These are phyloP conservation scores for Harpagus bidentatus DNA, from an alignment of 2,113 vertebrate species.

Conservation along the genomic window DNA sequence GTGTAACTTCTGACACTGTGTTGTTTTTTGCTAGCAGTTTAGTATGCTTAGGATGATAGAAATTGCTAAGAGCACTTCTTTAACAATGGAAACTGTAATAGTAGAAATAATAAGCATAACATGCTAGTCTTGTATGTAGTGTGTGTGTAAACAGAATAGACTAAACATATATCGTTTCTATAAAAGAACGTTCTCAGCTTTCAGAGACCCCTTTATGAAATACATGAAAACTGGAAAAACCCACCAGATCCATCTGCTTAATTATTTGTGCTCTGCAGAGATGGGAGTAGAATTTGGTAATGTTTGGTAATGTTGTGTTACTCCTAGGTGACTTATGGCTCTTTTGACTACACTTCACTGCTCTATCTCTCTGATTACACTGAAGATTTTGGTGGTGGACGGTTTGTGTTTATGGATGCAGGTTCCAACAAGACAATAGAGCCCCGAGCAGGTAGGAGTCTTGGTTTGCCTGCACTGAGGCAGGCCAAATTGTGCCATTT, in stretches of 20 bases:
- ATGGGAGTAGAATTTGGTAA: neutral
- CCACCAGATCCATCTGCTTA: neutral
- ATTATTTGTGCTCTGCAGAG: neutral
- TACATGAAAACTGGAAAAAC: neutral
- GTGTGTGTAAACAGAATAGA: neutral
- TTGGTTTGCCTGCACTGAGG: neutral
- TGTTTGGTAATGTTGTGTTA: neutral
- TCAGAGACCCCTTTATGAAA: neutral
- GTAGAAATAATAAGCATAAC: neutral
- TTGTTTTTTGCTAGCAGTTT: neutral
- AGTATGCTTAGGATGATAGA: neutral
- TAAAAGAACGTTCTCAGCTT: neutral
- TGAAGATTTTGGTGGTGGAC: constrained; percentile 87
- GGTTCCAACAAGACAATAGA: constrained; percentile 87
- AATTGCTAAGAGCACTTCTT: neutral
- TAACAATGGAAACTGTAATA: neutral
- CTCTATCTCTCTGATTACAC: constrained; percentile 92
- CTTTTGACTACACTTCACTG: constrained; percentile 94
- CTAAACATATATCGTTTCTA: neutral
- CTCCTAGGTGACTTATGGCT: constrained; percentile 90
- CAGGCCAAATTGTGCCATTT: neutral
- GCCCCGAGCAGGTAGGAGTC: constrained; percentile 82
- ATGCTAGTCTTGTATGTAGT: neutral
- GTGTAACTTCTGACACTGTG: rapidly evolving
- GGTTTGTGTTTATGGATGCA: constrained; percentile 90